Evolutionary conservation across 2,888 invertebrate species (phyloP), one percentile per base, ranked within the genome.

Genomic region (Zeuzera pyrina): DNA sequence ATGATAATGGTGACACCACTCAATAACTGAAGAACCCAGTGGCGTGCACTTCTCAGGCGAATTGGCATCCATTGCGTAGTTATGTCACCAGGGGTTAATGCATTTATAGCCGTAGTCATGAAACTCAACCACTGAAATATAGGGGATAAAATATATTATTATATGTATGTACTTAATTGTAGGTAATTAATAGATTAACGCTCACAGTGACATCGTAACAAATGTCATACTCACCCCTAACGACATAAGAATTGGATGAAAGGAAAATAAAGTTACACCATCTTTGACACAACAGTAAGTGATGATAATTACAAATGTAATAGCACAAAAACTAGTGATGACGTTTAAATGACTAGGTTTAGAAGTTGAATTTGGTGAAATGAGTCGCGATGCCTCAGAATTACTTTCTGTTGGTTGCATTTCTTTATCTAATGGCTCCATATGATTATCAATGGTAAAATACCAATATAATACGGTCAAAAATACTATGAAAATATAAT

Each of bases 21-120:
- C 12, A 66, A 22, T 12, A 78, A 40, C 53, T 85, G 84, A 19
- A 84, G 49, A 2, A 84, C 59, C 84, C 84, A 84, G 47, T 85
- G 84, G 16, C 84, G 70, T 29, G 83, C 79, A 47, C 81, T 79
- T 33, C 76, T 57, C 19, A 81, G 51, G 27, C 79, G 56, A 47
- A 83, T 72, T 1, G 84, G 84, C 76, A 84, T 78, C 84, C 83
- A 84, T 42, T 81, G 81, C n/a, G 84, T 78, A 11, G 84, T 83
- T 25, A 74, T 49, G 41, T 84, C 84, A 12, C 83, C 83, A 3
- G 84, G 81, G 23, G 79, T 72, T 7, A 85, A 61, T 7, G 84
- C 67, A 54, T 84, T 84, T 16, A 85, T 59, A 12, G 83, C 84
- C 26, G 78, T 60, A 8, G 79, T 70, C 84, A 85, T 83, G 16